Conservation (phyloP, 2,113 vertebrate species). For the Rhea pennata region DNA sequence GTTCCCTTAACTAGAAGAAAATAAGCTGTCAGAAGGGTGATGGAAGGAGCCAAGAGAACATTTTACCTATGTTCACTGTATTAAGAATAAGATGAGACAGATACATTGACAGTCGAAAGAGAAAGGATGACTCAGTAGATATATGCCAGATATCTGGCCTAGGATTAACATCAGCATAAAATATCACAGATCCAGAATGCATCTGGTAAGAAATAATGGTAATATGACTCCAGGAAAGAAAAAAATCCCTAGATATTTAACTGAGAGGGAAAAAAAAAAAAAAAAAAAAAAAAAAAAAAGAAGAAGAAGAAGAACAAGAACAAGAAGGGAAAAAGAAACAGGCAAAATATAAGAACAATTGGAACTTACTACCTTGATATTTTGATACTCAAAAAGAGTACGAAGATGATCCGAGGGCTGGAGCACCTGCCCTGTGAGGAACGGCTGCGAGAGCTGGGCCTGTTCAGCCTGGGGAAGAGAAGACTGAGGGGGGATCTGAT, state of each 20-base stretch:
- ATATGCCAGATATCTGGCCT: background rate
- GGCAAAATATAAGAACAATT: background rate
- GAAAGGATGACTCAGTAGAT: background rate
- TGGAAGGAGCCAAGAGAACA: background rate
- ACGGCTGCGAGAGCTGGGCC: too few species aligned
- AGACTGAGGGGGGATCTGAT: too few species aligned
- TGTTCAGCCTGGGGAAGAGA: too few species aligned
- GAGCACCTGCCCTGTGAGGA: too few species aligned
- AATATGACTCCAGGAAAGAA: background rate
- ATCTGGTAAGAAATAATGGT: background rate
- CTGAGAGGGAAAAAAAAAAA: background rate
- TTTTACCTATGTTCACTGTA: background rate
- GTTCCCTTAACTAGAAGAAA: background rate
- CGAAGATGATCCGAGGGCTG: too few species aligned
- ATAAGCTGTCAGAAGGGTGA: background rate
- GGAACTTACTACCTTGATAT: background rate
- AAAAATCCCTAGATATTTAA: background rate
- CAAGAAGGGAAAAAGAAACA: background rate
- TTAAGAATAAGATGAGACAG: background rate
- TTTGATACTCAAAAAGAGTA: constrained; percentile 7
- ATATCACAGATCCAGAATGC: rapidly evolving
- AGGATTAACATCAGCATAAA: background rate
- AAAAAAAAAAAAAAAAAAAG: too few species aligned
- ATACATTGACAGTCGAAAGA: background rate
- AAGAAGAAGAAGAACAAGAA: too few species aligned